Evolutionary conservation across 2,113 vertebrate genomes (phyloP).

Genomic region (Falco punctatus): DNA sequence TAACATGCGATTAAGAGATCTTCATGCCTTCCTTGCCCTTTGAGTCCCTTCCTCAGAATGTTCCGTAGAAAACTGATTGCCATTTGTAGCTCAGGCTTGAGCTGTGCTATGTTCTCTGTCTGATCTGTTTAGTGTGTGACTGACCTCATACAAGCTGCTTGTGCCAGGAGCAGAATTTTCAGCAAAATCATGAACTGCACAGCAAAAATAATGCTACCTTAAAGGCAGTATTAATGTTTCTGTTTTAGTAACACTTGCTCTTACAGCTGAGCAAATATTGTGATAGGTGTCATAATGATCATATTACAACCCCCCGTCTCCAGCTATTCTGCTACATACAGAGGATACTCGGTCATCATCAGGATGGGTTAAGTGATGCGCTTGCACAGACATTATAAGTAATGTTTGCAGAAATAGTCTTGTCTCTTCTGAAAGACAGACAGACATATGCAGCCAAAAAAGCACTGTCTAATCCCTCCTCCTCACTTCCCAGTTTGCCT

Average conservation of each 20-base stretch:
- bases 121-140: neutral
- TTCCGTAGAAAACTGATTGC: neutral
- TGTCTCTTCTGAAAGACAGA: neutral
- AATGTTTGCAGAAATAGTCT: neutral
- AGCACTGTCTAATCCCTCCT: neutral
- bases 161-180: neutral
- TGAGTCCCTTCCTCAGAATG: neutral
- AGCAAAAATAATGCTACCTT: neutral
- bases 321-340: neutral
- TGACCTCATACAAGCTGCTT: neutral
- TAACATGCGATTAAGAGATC: neutral
- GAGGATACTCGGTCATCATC: neutral
- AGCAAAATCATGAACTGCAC: neutral
- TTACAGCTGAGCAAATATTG: neutral
- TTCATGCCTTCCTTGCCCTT: neutral
- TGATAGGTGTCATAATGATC: neutral
- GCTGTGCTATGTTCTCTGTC: neutral
- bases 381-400: neutral
- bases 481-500: neutral
- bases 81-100: neutral
- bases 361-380: neutral
- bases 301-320: neutral
- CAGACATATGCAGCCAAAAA: neutral
- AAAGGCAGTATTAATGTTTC: neutral
- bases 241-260: neutral